Conservation (phyloP, 2,888 invertebrate species). For the Elmis aenea region DNA sequence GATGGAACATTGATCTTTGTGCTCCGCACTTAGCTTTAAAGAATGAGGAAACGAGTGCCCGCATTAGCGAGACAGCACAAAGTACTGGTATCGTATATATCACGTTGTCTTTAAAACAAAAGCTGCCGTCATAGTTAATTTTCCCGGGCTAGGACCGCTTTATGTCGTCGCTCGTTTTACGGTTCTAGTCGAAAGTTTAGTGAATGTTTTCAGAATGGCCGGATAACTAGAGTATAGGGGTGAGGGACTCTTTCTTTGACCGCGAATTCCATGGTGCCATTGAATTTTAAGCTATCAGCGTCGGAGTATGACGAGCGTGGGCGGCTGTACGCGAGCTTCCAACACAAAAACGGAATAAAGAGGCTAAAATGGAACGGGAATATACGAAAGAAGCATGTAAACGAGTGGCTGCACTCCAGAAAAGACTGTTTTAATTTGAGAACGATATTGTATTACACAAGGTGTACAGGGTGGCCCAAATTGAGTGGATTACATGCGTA, state of each 20-base stretch:
- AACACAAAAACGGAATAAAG: conserved; percentile 5
- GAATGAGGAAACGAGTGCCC: conserved; percentile 6
- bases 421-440: too few species aligned
- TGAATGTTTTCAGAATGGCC: conserved; percentile 2
- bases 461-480: too few species aligned
- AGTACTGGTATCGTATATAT: conserved; percentile 11
- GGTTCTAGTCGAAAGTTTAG: conserved; percentile 3
- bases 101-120: conserved; percentile 13
- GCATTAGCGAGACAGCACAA: conserved; percentile 10
- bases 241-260: not conserved
- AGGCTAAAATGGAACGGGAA: conserved; percentile 5
- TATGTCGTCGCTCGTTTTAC: conserved; percentile 8
- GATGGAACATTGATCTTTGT: too few species aligned
- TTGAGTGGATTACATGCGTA: too few species aligned
- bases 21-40: too few species aligned
- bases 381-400: conserved; percentile 10
- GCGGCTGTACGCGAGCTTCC: conserved; percentile 8
- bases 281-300: conserved; percentile 10
- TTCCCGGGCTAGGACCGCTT: conserved; percentile 12
- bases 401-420: conserved; percentile 14
- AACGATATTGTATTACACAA: too few species aligned
- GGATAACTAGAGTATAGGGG: conserved; percentile 13
- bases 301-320: conserved; percentile 6
- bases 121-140: conserved; percentile 15
- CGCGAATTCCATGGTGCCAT: conserved; percentile 5